Base-by-base conservation (phyloP, 1,140 invertebrate genomes). In the Eumeta japonica region DNA sequence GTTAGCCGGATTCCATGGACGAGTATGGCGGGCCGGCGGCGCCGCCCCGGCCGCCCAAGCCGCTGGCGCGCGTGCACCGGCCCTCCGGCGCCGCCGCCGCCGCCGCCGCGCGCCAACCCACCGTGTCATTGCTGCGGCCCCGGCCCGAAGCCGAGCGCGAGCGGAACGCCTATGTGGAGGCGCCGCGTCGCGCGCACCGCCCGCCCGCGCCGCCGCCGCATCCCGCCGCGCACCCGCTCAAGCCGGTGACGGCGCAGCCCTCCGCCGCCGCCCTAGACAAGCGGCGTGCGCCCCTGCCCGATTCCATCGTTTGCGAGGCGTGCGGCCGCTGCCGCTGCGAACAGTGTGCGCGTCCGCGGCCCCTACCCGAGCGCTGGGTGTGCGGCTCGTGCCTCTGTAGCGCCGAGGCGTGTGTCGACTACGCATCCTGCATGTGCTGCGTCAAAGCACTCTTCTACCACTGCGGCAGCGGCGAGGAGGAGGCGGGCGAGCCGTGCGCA, bases 391-490 rank as follows among this genome's bases (percentile, higher is more conserved):
- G 88, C 70, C 82, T 90, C 52, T 88, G 90, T 74, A 92, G 89
- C 52, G 87, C 89, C 31, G 87, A 93, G 62, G 84, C 88, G 39
- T 81, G 85, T 46, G 83, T 96, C 43, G 91, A 95, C 74, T 89
- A 90, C 63, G 85, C 86, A 34, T 90, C 90, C 40, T 96, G 93
- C 64, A 81, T 96, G 73, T 96, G 92, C 76, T 94, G 91, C 70
- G 91, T 92, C 47, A 93, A 94, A 64, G 90, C 86, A 28, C 62
- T 92, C 17, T 93, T 94, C 68, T 97, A 96, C 73, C 93, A 96
- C 64, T 94, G 90, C 72, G 84, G 84, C 42, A 83, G 87, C 56
- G 82, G 83, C 52, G 80, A 80, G 44, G 82, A 82, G 46, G 77
- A 80, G 44, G 86, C 88, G 51, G 81, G 81, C 41, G 85, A 45